Evolutionary conservation across 2,113 vertebrate genomes (phyloP).

Genomic region (Bagarius yarrelli): DNA sequence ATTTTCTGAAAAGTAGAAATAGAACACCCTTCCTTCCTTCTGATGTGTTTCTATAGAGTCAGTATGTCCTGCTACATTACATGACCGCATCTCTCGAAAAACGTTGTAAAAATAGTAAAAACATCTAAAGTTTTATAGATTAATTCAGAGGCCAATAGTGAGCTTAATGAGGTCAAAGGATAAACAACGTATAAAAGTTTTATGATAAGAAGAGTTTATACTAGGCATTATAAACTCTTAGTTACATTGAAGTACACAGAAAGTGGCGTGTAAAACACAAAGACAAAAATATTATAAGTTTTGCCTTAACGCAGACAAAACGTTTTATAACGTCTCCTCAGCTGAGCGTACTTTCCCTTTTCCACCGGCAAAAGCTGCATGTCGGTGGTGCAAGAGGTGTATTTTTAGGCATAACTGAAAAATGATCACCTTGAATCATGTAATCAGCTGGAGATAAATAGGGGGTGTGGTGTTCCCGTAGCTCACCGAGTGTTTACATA

Average conservation of each 20-base stretch:
- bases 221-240: neutral
- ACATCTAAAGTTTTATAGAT: neutral
- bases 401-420: conserved; percentile 35
- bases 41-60: neutral
- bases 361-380: conserved; percentile 1
- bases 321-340: conserved; percentile 14
- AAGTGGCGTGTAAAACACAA: neutral
- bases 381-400: neutral
- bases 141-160: neutral
- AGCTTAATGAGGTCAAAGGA: neutral
- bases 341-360: conserved; percentile 18
- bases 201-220: neutral
- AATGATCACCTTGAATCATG: conserved; percentile 43
- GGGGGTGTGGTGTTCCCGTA: conserved; percentile 33
- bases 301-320: neutral
- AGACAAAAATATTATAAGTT: conserved; percentile 1
- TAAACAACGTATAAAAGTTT: neutral
- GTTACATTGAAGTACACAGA: neutral
- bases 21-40: neutral
- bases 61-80: neutral
- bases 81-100: neutral
- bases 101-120: neutral
- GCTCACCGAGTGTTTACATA: conserved; percentile 26
- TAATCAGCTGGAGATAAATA: conserved; percentile 43
- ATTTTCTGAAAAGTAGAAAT: neutral